phyloP scores from a whole-genome alignment of 2,797 vertebrate genomes.

The Acanthis flammea region DNA sequence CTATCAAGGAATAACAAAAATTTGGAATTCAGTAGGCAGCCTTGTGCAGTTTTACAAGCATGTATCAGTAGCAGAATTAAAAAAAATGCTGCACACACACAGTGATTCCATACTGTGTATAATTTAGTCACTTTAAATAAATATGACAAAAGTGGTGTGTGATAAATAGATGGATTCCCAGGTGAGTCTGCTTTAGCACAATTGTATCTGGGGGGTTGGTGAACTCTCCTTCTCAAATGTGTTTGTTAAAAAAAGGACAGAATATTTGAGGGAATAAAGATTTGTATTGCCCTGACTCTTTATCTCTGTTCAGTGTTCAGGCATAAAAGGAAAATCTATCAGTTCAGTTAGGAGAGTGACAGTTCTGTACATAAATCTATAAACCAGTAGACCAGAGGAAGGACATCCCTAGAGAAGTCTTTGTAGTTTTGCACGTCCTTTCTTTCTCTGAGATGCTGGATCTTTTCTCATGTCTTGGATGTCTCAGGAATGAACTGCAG shows the following conservation, averaged over 20 bases:
- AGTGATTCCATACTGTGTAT: background rate
- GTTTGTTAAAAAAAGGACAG: background rate
- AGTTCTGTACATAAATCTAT: background rate
- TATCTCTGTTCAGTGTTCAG: background rate
- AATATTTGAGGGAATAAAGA: background rate
- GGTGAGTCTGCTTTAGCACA: background rate
- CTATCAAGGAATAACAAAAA: background rate
- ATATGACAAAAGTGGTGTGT: background rate
- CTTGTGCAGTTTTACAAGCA: background rate
- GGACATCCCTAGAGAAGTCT: background rate
- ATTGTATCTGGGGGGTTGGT: background rate
- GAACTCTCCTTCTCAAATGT: background rate
- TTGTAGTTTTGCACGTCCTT: background rate
- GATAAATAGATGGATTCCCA: background rate
- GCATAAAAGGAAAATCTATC: background rate
- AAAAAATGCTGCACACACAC: background rate
- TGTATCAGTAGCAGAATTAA: background rate
- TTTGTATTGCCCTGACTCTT: background rate
- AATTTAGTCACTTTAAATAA: slow-evolving; percentile 22
- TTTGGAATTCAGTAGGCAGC: background rate
- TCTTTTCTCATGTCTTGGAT: background rate
- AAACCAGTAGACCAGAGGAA: slow-evolving; percentile 15
- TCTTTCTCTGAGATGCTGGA: background rate
- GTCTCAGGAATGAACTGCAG: background rate
- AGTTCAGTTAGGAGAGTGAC: background rate